phyloP scores from a whole-genome alignment of 1,140 invertebrate species.

The Bactericera cockerelli region DNA sequence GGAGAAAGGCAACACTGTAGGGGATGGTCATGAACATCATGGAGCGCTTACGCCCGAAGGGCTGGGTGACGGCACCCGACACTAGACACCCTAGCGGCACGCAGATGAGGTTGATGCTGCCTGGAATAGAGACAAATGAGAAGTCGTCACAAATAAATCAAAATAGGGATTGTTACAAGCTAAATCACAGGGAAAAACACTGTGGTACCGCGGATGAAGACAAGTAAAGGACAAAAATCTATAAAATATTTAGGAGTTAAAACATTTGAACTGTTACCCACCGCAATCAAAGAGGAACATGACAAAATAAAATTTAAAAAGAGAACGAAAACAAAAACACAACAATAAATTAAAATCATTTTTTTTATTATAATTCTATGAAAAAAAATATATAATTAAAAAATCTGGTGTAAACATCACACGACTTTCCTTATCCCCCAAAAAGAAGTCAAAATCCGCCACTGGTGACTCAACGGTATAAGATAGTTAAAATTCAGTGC shows the following conservation, averaged over 20 bases:
- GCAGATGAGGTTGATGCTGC: slow-evolving; percentile 57
- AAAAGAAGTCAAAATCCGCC: too few species aligned
- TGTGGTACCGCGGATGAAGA: not conserved
- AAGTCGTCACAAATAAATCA: not conserved
- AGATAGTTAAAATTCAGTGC: too few species aligned
- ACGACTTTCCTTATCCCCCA: too few species aligned
- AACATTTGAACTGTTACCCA: not conserved
- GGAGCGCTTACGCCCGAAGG: slow-evolving; percentile 44
- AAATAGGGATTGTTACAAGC: not conserved
- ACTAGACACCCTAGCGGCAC: slow-evolving; percentile 59
- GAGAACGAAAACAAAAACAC: too few species aligned
- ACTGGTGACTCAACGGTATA: too few species aligned
- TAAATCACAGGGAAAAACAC: not conserved
- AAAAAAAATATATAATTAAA: too few species aligned
- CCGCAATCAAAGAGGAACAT: not conserved
- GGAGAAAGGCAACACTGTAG: slow-evolving; percentile 50
- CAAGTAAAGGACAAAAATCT: too few species aligned
- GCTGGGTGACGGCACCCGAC: slow-evolving; percentile 49
- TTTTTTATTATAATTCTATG: not conserved
- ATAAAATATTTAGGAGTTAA: not conserved
- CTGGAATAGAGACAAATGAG: slow-evolving; percentile 30
- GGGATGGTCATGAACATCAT: slow-evolving; percentile 55
- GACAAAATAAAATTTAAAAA: too few species aligned
- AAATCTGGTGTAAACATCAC: too few species aligned
- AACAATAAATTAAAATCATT: not conserved